phyloP scores from a whole-genome alignment of 2,888 invertebrate species.

The Melieria omissa region DNA sequence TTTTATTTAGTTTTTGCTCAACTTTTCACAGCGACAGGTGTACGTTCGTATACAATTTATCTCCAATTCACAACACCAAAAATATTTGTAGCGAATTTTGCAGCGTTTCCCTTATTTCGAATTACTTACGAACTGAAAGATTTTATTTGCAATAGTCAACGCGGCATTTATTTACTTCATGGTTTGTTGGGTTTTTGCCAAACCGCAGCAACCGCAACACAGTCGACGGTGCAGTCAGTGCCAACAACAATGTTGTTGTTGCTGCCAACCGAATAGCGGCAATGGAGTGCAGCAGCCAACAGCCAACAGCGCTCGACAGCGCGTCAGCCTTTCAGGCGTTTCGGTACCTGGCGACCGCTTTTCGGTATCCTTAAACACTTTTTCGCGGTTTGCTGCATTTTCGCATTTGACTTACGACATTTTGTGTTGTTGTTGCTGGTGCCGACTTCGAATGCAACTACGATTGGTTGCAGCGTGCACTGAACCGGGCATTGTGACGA shows the following conservation, averaged over 20 bases:
- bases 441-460: not conserved
- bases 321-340: constrained; percentile 8
- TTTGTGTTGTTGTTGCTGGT: constrained; percentile 16
- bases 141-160: constrained; percentile 32
- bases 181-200: constrained; percentile 61
- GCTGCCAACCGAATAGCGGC: not conserved
- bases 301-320: not conserved
- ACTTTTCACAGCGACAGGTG: too few species aligned
- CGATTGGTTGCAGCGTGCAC: constrained; percentile 9
- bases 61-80: too few species aligned
- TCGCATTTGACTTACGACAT: constrained; percentile 32
- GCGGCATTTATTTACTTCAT: constrained; percentile 57
- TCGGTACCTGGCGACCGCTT: constrained; percentile 10
- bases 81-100: too few species aligned
- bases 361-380: constrained; percentile 26
- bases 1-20: too few species aligned
- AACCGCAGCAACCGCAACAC: constrained; percentile 47
- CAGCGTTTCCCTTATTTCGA: constrained; percentile 12
- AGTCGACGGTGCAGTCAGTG: not conserved
- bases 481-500: constrained; percentile 15
- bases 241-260: constrained; percentile 17
- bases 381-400: constrained; percentile 28
- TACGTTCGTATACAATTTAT: too few species aligned
- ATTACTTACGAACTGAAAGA: constrained; percentile 29
- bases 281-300: not conserved